Evolutionary conservation across 2,797 vertebrate genomes (phyloP).

Genomic region (Moxostoma hubbsi): DNA sequence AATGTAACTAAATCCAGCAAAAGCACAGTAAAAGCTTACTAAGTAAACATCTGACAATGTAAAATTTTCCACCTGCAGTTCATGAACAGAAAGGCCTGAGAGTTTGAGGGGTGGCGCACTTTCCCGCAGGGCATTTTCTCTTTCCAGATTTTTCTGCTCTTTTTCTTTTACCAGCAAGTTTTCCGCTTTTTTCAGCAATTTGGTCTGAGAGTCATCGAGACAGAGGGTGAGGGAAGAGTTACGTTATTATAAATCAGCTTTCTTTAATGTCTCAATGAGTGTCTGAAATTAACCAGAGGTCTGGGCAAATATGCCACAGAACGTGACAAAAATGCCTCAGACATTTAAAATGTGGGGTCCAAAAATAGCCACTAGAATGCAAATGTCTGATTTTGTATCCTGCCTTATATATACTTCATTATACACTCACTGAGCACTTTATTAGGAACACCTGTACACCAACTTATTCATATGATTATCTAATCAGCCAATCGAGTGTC

Average conservation of each 20-base stretch:
- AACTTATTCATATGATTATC: no score
- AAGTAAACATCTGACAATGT: slow-evolving; percentile 62
- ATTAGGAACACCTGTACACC: no score
- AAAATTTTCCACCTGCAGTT: slow-evolving; percentile 64
- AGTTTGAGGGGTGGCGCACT: slow-evolving; percentile 63
- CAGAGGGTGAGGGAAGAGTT: slow-evolving; percentile 21
- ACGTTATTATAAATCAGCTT: neutral
- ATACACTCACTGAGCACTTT: no score
- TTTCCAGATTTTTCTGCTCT: slow-evolving; percentile 61
- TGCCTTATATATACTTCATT: no score
- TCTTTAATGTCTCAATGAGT: no score
- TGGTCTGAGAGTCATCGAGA: slow-evolving; percentile 62
- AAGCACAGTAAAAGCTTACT: neutral
- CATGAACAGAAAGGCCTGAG: slow-evolving; percentile 60
- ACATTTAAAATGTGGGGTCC: no score
- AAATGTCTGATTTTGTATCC: no score
- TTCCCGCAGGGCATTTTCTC: slow-evolving; percentile 59
- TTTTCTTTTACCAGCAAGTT: slow-evolving; percentile 60
- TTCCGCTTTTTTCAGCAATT: slow-evolving; percentile 67
- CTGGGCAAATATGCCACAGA: no score
- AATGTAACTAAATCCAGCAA: neutral
- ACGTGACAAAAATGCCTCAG: no score
- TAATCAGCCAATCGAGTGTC: no score
- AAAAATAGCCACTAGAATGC: no score
- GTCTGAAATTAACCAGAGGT: no score